Evolutionary conservation across 1,140 invertebrate species (phyloP).

Genomic region (Zeugodacus cucurbitae): DNA sequence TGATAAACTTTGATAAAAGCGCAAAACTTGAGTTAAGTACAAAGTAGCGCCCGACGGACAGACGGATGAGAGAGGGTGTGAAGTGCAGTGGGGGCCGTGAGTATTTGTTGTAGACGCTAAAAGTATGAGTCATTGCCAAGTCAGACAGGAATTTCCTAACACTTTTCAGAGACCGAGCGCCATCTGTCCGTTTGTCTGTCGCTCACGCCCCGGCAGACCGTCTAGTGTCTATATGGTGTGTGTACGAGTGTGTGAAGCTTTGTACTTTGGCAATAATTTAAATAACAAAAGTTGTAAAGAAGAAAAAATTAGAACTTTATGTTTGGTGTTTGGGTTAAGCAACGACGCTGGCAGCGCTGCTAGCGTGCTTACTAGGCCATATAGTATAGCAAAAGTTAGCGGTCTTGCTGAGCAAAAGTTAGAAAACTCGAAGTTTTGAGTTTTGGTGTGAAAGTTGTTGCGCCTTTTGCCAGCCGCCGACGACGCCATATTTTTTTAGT

Average conservation of each 20-base stretch:
- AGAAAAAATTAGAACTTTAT: constrained; percentile 46
- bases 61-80: no score
- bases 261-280: constrained; percentile 51
- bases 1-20: constrained; percentile 47
- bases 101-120: background rate
- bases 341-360: background rate
- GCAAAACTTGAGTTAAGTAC: constrained; percentile 27
- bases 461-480: constrained; percentile 29
- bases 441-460: constrained; percentile 41
- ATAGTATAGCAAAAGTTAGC: constrained; percentile 20
- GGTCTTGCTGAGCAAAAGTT: background rate
- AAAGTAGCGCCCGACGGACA: background rate
- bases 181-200: background rate
- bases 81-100: no score
- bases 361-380: constrained; percentile 14
- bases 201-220: background rate
- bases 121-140: constrained; percentile 27
- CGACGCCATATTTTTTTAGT: constrained; percentile 19
- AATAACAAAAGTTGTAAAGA: constrained; percentile 50
- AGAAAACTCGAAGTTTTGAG: constrained; percentile 39
- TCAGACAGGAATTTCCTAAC: background rate
- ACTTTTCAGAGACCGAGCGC: background rate
- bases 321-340: constrained; percentile 42
- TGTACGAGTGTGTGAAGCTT: background rate
- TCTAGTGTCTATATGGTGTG: background rate